phyloP scores from a whole-genome alignment of 2,113 vertebrate genomes.

The Cricetomys ansorgei region DNA sequence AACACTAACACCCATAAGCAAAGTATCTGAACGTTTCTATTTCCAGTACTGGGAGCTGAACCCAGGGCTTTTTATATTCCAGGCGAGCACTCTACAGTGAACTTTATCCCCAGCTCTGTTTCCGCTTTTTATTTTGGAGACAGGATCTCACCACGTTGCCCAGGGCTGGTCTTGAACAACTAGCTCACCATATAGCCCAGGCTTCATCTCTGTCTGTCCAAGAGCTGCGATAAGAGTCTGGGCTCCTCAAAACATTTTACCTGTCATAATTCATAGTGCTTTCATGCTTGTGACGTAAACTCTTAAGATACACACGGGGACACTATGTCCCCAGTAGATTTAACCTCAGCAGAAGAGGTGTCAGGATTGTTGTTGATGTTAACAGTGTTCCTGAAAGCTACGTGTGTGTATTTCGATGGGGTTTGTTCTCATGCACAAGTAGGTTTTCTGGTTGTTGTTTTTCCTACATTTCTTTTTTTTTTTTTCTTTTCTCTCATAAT shows the following conservation, averaged over 20 bases:
- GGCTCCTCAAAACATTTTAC: background rate
- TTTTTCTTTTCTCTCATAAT: constrained; percentile 49
- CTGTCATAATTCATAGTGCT: background rate
- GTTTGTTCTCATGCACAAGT: constrained; percentile 31
- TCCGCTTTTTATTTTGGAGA: background rate
- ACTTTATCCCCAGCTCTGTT: background rate
- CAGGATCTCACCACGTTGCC: background rate
- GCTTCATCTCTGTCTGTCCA: background rate
- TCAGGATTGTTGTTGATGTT: background rate
- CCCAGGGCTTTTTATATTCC: background rate
- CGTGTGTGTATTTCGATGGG: constrained; percentile 11
- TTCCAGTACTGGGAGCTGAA: background rate
- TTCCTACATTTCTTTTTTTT: constrained; percentile 44
- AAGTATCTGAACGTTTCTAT: background rate
- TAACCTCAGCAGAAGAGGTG: background rate
- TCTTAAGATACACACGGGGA: constrained; percentile 23
- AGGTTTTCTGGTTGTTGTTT: background rate
- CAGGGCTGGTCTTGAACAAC: background rate
- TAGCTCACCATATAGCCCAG: background rate
- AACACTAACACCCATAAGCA: background rate
- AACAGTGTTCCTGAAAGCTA: constrained; percentile 17
- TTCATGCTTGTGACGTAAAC: constrained; percentile 49
- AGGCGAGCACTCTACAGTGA: background rate
- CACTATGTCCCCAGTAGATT: constrained; percentile 13
- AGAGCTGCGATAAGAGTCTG: background rate